A percentile compares a stretch with the other conserved stretches of the same genome.
Evolutionary conservation across 1,140 invertebrate genomes (phyloP).

Genomic region (Anoplophora glabripennis): DNA sequence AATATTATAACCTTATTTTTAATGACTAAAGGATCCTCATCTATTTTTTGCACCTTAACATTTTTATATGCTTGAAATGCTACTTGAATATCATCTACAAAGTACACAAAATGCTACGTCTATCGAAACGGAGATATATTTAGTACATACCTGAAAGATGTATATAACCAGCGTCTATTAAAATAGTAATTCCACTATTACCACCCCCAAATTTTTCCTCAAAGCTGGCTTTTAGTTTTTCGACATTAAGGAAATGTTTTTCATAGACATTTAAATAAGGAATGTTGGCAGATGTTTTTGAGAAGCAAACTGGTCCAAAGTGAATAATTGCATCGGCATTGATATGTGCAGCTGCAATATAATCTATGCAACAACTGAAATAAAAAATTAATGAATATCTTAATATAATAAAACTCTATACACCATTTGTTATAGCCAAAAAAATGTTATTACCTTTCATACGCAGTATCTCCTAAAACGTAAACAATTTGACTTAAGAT

Average conservation of each 20-base stretch:
- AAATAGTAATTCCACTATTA: constrained; percentile 16
- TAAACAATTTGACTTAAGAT: constrained; percentile 63
- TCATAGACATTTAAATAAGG: constrained; percentile 72
- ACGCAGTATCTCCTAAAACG: constrained; percentile 89
- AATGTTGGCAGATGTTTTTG: constrained; percentile 63
- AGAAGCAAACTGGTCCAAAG: constrained; percentile 86
- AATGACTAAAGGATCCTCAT: constrained; percentile 18
- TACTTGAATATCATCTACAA: constrained; percentile 21
- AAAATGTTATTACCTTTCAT: constrained; percentile 73
- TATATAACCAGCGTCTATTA: constrained; percentile 38
- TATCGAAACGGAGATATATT: not conserved
- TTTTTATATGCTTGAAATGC: constrained; percentile 46
- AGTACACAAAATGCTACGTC: not conserved
- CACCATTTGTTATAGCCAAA: too few relatives aligned
- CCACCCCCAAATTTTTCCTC: constrained; percentile 9
- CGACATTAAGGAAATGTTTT: constrained; percentile 56
- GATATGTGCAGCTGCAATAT: constrained; percentile 85
- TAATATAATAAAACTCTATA: too few relatives aligned
- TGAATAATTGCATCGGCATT: constrained; percentile 82
- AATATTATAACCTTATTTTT: constrained; percentile 32
- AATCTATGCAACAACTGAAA: constrained; percentile 88
- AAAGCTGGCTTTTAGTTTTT: constrained; percentile 19
- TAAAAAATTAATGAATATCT: constrained; percentile 14
- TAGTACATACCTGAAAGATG: constrained; percentile 29
- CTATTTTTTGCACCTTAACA: constrained; percentile 40